Conservation (phyloP, 2,797 vertebrate species). For the Danio tinwini region DNA sequence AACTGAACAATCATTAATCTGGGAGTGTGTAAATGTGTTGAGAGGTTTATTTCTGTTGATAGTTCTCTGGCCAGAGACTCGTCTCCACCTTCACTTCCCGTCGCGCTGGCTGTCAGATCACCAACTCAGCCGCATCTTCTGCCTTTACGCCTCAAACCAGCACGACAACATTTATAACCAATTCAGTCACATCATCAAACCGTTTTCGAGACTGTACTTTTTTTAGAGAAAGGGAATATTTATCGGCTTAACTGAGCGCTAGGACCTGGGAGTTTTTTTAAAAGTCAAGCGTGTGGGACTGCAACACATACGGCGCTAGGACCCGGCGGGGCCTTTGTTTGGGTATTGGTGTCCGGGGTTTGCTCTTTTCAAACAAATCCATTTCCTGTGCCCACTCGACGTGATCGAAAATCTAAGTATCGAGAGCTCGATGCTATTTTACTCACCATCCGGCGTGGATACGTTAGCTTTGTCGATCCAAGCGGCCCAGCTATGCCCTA, state of each 20-base stretch:
- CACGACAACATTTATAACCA: background rate
- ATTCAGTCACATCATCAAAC: background rate
- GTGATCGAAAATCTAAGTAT: constrained; percentile 1
- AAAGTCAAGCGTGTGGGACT: constrained; percentile 29
- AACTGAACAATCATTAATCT: background rate
- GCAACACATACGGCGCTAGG: constrained; percentile 81
- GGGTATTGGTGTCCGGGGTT: constrained; percentile 72
- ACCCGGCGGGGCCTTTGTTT: constrained; percentile 88
- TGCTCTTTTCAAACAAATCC: constrained; percentile 67
- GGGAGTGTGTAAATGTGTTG: background rate
- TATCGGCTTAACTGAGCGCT: constrained; percentile 9
- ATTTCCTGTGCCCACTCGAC: constrained; percentile 44
- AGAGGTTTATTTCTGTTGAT: constrained; percentile 24
- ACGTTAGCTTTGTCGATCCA: constrained; percentile 83
- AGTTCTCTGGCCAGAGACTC: constrained; percentile 67
- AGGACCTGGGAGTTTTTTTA: constrained; percentile 50
- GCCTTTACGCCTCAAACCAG: background rate
- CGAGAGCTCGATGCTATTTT: constrained; percentile 16
- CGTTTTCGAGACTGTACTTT: background rate
- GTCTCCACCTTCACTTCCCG: constrained; percentile 53
- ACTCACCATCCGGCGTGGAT: constrained; percentile 83
- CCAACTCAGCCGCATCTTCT: background rate
- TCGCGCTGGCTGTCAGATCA: constrained; percentile 28
- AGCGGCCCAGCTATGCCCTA: constrained; percentile 89
- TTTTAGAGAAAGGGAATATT: background rate